These are phyloP conservation scores for Tachyglossus aculeatus DNA, from an alignment of 2,797 vertebrate species.

Conservation along the genomic window DNA sequence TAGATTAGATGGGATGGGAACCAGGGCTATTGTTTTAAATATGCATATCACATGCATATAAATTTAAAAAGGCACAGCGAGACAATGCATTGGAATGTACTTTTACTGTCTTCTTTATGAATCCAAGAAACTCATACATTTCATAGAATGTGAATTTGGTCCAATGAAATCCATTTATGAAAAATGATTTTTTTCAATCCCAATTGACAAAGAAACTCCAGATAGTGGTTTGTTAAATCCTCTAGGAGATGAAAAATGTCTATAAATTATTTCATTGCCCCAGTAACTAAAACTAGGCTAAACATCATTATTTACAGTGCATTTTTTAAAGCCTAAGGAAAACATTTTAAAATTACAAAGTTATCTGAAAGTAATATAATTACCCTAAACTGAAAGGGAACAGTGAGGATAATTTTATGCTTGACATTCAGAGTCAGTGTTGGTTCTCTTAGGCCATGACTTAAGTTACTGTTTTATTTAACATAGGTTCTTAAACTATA, in stretches of 20 bases:
- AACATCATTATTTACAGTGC: conserved; percentile 41
- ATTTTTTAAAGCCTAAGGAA: conserved; percentile 44
- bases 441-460: no score
- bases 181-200: conserved; percentile 28
- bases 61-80: not conserved
- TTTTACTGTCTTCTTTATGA: conserved; percentile 13
- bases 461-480: no score
- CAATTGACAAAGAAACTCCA: conserved; percentile 47
- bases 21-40: not conserved
- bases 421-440: no score
- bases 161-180: conserved; percentile 35
- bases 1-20: not conserved
- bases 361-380: conserved; percentile 54
- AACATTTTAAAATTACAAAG: conserved; percentile 46
- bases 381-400: no score
- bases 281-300: conserved; percentile 42
- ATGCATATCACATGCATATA: not conserved
- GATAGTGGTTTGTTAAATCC: conserved; percentile 29
- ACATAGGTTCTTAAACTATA: no score
- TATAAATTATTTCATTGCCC: conserved; percentile 38
- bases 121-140: conserved; percentile 15
- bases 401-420: no score
- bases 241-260: conserved; percentile 38
- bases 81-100: not conserved
- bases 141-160: conserved; percentile 27